Base-by-base conservation (phyloP, 2,113 vertebrate genomes). In the Paraplagusia blochii region DNA sequence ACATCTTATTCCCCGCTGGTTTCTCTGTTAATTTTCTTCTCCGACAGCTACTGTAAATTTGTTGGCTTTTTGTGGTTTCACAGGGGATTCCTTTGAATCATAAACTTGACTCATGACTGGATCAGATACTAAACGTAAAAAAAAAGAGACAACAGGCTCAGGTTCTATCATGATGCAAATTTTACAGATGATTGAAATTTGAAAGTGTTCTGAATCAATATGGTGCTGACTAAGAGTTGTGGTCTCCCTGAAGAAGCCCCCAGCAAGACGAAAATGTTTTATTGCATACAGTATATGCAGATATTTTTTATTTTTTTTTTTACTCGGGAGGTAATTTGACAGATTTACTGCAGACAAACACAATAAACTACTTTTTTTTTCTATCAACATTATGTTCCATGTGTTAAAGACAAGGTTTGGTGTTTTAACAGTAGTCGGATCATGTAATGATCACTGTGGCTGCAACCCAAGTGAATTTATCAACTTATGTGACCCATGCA, bases 51-150 rank as follows among this genome's bases (percentile, higher is more conserved):
- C 53, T 43, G 44, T 57, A 67, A 76, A 73, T 72, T 53, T 74
- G 63, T 74, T 68, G 75, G 42, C 22, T 14, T 63, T 68, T 72
- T 61, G 58, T 61, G 33, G 44, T 63, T 63, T 40, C 34, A 14
- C 9, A 5, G 63, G 63, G 29, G 58, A 48, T 55, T 58, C 54
- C 48, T 58, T 19, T 51, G 54, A 44, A 52, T 64, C 51, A 10
- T 63, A 55, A 76, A 53, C 48, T 59, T 65, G 47, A 67, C 52
- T 63, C 44, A 72, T 53, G 42, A 56, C 35, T 39, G 39, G 53
- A 62, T 48, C 19, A 50, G 13, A 43, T 45, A 35, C 53, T 51
- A 22, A 72, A 56, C 15, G 14, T 44, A 1, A 14, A 29, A 57
- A 56, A 36, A 19, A 15, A n/a, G 43, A 47, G 14, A 59, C 29